These are phyloP conservation scores for Actinernus sp. DNA, from an alignment of 92 coral and sea anemone genomes.

Conservation along the genomic window DNA sequence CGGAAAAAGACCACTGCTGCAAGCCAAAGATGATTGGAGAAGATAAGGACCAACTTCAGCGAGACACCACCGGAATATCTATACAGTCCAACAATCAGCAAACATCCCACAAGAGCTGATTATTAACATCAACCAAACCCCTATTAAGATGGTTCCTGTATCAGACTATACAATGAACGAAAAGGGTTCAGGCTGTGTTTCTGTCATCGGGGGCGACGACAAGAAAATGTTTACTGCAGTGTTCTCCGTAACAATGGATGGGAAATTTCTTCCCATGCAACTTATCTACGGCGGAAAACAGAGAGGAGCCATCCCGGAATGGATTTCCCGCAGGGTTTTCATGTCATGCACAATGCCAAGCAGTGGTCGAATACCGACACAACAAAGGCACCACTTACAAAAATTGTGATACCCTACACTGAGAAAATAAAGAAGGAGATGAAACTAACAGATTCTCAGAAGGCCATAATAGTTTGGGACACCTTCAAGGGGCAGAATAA, in stretches of 20 bases:
- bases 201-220: too few relatives aligned
- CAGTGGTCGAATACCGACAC: conserved; percentile 31
- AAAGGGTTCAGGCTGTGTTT: too few relatives aligned
- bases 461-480: conserved; percentile 18
- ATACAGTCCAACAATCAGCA: conserved; percentile 22
- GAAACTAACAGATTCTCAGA: conserved; percentile 30
- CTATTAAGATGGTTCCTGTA: too few relatives aligned
- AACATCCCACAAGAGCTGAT: conserved; percentile 7
- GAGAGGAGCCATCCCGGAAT: too few relatives aligned
- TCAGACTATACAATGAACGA: too few relatives aligned
- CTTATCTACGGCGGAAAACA: too few relatives aligned
- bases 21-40: too few relatives aligned
- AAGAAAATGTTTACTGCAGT: too few relatives aligned
- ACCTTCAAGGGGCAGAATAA: conserved; percentile 25
- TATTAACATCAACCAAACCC: conserved; percentile 7
- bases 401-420: conserved; percentile 20
- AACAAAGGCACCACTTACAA: conserved; percentile 21
- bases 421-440: conserved; percentile 15
- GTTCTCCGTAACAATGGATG: too few relatives aligned
- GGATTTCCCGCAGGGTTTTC: conserved; percentile 17
- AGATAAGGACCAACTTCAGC: conserved; percentile 21
- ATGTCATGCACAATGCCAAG: conserved; percentile 17
- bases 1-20: conserved; percentile 10
- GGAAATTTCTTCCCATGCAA: too few relatives aligned
- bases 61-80: conserved; percentile 20